phyloP scores from a whole-genome alignment of 2,797 vertebrate genomes.

The Serranus cabrilla region DNA sequence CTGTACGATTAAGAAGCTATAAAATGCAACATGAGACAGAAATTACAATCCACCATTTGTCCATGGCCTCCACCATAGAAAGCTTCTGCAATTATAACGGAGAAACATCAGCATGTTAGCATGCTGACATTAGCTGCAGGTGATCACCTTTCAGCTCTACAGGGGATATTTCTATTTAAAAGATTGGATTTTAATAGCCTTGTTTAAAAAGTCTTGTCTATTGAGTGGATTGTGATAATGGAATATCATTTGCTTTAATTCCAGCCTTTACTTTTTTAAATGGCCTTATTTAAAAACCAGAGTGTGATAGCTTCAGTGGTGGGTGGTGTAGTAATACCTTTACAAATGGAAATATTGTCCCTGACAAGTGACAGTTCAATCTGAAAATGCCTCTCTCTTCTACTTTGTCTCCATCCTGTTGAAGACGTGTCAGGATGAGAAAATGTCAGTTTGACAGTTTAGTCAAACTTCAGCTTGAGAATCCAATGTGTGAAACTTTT shows the following conservation, averaged over 20 bases:
- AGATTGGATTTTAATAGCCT: no score
- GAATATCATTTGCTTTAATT: not conserved
- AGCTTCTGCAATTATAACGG: no score
- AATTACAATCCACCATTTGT: no score
- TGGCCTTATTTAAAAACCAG: not conserved
- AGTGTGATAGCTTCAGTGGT: not conserved
- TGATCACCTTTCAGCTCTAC: no score
- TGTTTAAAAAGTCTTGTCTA: no score
- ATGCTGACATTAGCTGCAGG: no score
- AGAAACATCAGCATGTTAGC: no score
- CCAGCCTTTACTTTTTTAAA: not conserved
- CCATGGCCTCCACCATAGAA: no score
- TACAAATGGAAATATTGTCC: conserved; percentile 16
- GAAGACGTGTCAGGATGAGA: conserved; percentile 23
- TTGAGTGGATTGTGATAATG: not conserved
- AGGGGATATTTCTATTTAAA: no score
- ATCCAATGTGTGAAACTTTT: conserved; percentile 11
- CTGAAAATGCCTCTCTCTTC: conserved; percentile 14
- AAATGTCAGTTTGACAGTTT: conserved; percentile 41
- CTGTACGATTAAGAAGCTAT: no score
- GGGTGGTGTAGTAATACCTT: conserved; percentile 9
- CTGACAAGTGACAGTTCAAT: conserved; percentile 37
- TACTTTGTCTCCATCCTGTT: conserved; percentile 18
- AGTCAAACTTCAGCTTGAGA: conserved; percentile 21
- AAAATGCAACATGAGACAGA: no score